Base-by-base conservation (phyloP, 2,888 invertebrate species). In the Eilema caniola region DNA sequence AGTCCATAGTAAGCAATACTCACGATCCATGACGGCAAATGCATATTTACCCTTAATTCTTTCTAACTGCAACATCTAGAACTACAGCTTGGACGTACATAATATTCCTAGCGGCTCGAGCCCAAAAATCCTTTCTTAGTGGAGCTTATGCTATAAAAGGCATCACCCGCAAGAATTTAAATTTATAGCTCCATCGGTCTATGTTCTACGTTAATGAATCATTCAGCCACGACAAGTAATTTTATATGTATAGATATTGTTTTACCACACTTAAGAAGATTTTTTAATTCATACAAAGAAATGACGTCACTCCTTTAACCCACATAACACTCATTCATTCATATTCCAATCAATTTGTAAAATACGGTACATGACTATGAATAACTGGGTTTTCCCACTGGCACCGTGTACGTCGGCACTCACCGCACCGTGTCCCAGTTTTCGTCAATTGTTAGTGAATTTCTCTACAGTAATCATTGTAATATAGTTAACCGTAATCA, bases 381-480 rank as follows among this genome's bases (percentile, higher is more conserved):
- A 59, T 63, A 24, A 53, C 41, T 25, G 77, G 77, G 68, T 72
- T 81, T 75, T 70, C 73, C 71, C 70, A 71, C 31, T 31, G 25
- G n/a, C 56, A 4, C 31, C 66, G 66, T 77, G 77, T 69, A 60
- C 70, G 71, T 66, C 47, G 14, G n/a, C 57, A 72, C 63, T 75
- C 56, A 47, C 62, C 37, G 10, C 70, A 41, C 63, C 37, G 41
- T 71, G 81, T 70, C 65, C 77, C 67, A 79, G 72, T 75, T 81
- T 69, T 70, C 70, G 56, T 69, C 73, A 68, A 76, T 79, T 76
- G 73, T 72, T 67, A 67, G 71, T 72, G 67, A 76, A 77, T 74
- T 76, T 77, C 70, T 75, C 68, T 73, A 61, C 20, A 72, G 66
- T 76, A 74, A 80, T 82, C 31, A 75, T 73, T 76, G 67, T 74